Evolutionary conservation across 2,797 vertebrate species (phyloP), one percentile per base, ranked within the genome.

Genomic region (Rousettus madagascariensis): DNA sequence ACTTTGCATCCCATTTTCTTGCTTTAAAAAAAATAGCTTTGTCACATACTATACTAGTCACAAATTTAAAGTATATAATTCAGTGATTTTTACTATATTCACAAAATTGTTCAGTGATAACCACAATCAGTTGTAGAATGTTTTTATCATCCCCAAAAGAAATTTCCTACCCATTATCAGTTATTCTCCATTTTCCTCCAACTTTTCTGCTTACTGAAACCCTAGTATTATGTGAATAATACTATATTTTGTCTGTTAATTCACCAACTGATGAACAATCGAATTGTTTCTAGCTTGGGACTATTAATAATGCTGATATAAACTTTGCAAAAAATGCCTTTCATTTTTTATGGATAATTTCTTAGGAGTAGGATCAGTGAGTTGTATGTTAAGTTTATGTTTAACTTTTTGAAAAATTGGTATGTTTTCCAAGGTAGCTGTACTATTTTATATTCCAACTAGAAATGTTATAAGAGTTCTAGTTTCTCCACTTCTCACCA

Each of bases 321-420:
- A 82, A 77, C 6, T 85, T 78, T 94, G 16, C 43, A 69, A 59
- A 66, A 66, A 82, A 83, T 93, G 63, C 24, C 38, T 93, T 93
- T 69, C 30, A 43, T 68, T 93, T 91, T 51, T 91, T n/a, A 83
- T 86, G n/a, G 11, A 49, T 66, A 78, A 68, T 91, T 89, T 77
- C 49, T 51, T 86, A 68, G 43, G 26, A 61, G 12, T 92, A 69
- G 41, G 57, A 66, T 59, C 82, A 43, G 26, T 86, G 33, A 61
- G 15, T 55, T 85, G 9, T 46, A 82, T 46, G 11, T 95, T 83
- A 90, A 77, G 8, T 80, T 88, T 80, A 74, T 63, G 20, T 83
- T 91, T 89, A 80, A 78, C 49, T 86, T 91, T 93, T 77, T 28
- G 86, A 89, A 71, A 68, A 95, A 86, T 36, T 24, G 19, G 22